Base-by-base conservation (phyloP, 2,888 invertebrate species). In the Mythimna vitellina region DNA sequence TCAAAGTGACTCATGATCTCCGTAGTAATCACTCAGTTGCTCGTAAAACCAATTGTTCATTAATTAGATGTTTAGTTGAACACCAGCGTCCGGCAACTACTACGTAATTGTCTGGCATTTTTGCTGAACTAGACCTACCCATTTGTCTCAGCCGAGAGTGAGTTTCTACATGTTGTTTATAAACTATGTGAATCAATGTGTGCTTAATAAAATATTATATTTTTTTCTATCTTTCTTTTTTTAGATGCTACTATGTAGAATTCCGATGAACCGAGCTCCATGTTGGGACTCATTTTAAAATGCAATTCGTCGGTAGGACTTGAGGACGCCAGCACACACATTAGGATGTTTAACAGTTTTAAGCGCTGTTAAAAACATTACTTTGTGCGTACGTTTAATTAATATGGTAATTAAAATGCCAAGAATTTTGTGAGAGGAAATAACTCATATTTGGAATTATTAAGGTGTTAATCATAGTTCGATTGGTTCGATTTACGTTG, bases 21-120 rank as follows among this genome's bases (percentile, higher is more conserved):
- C 25, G 61, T 69, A 81, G 73, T 76, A 78, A 82, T 74, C 75
- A 83, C 46, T 69, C 65, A 32, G 64, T 53, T 65, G 61, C 65
- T 75, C 64, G 65, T 82, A 82, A 78, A 80, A 67, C 73, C 58
- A 86, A 86, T 83, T 83, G 83, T 83, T 86, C 74, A 77, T 81
- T 82, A 82, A 73, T 80, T 66, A 63, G 42, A 42, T 42, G 42
- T 3, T 42, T 4, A 42, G 42, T 42, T 42, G 14, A 42, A 42
- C 14, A 42, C 14, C 42, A 42, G 42, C 42, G 14, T 14, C 14
- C 14, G 14, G 42, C 42, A 42, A 42, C 42, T 42, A 14, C 3
- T 42, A 42, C 42, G 42, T 14, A 42, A 14, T 42, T 14, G 14
- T 42, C 14, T 1, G 4, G 5, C 42, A 42, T 14, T 42, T 42